Evolutionary conservation across 2,113 vertebrate species (phyloP), one percentile per base, ranked within the genome.

Genomic region (Cisticola juncidis): DNA sequence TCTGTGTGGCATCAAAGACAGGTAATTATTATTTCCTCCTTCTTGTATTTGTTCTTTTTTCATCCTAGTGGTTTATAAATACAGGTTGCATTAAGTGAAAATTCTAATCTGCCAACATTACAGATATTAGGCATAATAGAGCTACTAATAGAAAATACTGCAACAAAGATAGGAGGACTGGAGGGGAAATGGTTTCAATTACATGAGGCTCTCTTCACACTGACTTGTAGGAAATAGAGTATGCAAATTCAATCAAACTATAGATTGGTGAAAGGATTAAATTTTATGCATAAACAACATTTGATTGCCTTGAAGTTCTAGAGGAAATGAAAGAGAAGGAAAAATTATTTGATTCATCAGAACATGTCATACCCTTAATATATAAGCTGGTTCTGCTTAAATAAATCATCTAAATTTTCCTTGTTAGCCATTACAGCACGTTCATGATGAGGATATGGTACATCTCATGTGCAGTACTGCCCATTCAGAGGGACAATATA

Each of bases 1-100:
- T 98, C 98, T 98, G 62, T 99, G 99, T 98, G 98, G 97, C 92
- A 99, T 99, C 97, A 98, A 98, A 98, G 99, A 99, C 99, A 99
- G 99, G 99, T 99, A 99, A 98, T 97, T 97, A 95, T 97, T 97
- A 89, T 95, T 91, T 97, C 72, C 81, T 94, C 68, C 97, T 87
- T 95, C 84, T 96, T 93, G 20, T 80, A 69, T 93, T 95, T 94
- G 74, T 95, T 88, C 86, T 92, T 96, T 92, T 95, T 88, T 77
- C 35, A 72, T 87, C 94, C 74, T 96, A 77, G 80, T 78, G 94
- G 89, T 97, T 98, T 95, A 88, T 96, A 95, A 97, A 96, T 97
- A 95, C 95, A 95, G 92, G 72, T 97, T 93, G 84, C 88, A 95
- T 95, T 94, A 96, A 97, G 71, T 95, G 77, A 97, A 95, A 96